Evolutionary conservation across 2,797 vertebrate species (phyloP), one percentile per base, ranked within the genome.

Genomic region (Sebastes vulpes): DNA sequence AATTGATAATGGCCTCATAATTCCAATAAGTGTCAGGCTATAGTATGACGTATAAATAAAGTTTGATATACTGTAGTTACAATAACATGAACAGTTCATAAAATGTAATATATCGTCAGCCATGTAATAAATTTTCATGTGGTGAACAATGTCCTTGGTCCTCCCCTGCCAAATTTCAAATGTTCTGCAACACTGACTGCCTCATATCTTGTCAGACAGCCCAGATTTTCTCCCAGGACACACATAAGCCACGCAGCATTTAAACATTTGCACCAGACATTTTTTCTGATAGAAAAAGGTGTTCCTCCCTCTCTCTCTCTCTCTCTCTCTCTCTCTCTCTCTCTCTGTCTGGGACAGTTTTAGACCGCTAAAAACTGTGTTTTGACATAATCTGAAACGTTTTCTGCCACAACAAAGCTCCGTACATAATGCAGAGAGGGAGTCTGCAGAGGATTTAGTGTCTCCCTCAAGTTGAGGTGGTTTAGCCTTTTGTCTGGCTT

Each of bases 341-440:
- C 11, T 35, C 32, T 12, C 4, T n/a, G 3, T 76, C 46, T 42
- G 7, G 18, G 16, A 48, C 46, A 48, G 46, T n/a, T 48, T 50
- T 50, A 50, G 48, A 50, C 14, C 4, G 8, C 48, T n/a, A 50
- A 9, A 79, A 75, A 10, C 35, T 29, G 60, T 75, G 42, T 46
- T 81, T 81, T 86, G 72, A 79, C 78, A 77, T 79, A 46, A 75
- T 79, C 71, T 76, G 67, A 82, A 72, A 18, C 1, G 4, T 42
- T 84, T 84, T 25, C 28, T 53, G 35, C 46, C 61, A 42, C 80
- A 70, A 74, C 73, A 82, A 74, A 84, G 61, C 75, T 12, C 53
- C 60, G 73, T 84, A 54, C 60, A 88, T 84, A 66, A 90, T 81
- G 88, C 83, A 83, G 65, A 9, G 57, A 74, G 68, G 72, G 50